Evolutionary conservation across 2,888 invertebrate species (phyloP).

Genomic region (Pammene aurita): DNA sequence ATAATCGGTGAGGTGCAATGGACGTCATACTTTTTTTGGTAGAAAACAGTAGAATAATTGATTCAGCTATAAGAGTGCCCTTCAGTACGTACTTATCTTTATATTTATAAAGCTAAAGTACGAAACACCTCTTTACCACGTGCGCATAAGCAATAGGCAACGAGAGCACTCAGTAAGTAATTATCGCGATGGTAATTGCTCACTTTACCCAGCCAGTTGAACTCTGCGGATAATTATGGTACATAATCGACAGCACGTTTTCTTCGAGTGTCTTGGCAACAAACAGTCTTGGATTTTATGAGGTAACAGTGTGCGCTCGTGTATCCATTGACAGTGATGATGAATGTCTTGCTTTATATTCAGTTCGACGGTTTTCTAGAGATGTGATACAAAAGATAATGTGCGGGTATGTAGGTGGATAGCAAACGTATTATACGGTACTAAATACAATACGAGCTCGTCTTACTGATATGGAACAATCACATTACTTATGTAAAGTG

Average conservation of each 20-base stretch:
- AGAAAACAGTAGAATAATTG: no score
- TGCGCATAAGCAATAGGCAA: conserved; percentile 32
- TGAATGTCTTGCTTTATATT: conserved; percentile 28
- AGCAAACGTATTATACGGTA: conserved; percentile 23
- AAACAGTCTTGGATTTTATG: conserved; percentile 31
- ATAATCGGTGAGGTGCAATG: no score
- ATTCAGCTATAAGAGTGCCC: background rate
- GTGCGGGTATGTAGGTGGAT: conserved; percentile 12
- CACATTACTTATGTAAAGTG: conserved; percentile 29
- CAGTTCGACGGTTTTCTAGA: conserved; percentile 27
- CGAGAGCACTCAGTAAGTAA: conserved; percentile 37
- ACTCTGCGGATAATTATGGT: conserved; percentile 33
- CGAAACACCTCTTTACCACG: conserved; percentile 15
- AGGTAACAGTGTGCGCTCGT: conserved; percentile 30
- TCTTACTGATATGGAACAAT: conserved; percentile 27
- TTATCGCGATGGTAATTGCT: conserved; percentile 47
- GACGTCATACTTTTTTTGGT: no score
- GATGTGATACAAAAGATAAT: conserved; percentile 25
- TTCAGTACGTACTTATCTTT: background rate
- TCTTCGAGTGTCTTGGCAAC: conserved; percentile 39
- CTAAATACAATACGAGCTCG: conserved; percentile 28
- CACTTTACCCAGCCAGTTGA: conserved; percentile 43
- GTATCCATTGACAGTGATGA: conserved; percentile 31
- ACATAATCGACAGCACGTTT: conserved; percentile 40
- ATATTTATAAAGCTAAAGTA: background rate